phyloP scores from a whole-genome alignment of 1,140 invertebrate genomes.

The Orussus abietinus region DNA sequence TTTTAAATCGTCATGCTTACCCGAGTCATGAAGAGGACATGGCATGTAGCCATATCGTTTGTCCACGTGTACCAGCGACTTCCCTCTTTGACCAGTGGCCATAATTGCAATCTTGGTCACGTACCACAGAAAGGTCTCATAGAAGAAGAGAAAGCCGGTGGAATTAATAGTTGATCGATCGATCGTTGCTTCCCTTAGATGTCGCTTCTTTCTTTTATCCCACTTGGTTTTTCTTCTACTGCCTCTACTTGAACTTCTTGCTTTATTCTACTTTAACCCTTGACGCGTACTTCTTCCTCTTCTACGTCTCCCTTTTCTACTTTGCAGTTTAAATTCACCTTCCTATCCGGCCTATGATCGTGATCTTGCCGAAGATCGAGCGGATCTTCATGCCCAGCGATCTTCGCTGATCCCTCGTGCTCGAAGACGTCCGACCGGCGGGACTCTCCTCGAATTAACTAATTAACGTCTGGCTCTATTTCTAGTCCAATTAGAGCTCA shows the following conservation, averaged over 20 bases:
- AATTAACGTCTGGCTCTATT: conserved; percentile 25
- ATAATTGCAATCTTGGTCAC: conserved; percentile 44
- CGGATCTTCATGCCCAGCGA: too few relatives aligned
- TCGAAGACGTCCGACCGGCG: too few relatives aligned
- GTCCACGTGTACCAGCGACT: conserved; percentile 30
- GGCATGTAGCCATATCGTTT: conserved; percentile 44
- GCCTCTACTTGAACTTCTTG: too few relatives aligned
- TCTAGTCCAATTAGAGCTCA: conserved; percentile 26
- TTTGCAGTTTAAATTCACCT: too few relatives aligned
- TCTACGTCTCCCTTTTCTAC: too few relatives aligned
- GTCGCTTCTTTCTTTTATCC: not conserved
- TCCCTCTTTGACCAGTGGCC: conserved; percentile 39
- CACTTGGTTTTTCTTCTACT: too few relatives aligned
- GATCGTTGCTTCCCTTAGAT: not conserved
- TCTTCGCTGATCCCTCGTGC: too few relatives aligned
- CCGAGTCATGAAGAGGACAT: conserved; percentile 42
- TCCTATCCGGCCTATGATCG: too few relatives aligned
- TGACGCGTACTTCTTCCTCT: too few relatives aligned
- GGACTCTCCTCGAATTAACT: conserved; percentile 22
- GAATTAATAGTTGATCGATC: conserved; percentile 32
- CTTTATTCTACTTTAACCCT: too few relatives aligned
- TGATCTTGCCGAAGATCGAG: too few relatives aligned
- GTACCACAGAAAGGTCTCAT: conserved; percentile 43
- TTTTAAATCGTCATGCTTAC: too few relatives aligned
- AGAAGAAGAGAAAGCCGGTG: conserved; percentile 37